A percentile compares a stretch with the other conserved stretches of the same genome.
These are phyloP conservation scores for Apoda limacodes DNA, from an alignment of 2,888 invertebrate species.

Conservation along the genomic window DNA sequence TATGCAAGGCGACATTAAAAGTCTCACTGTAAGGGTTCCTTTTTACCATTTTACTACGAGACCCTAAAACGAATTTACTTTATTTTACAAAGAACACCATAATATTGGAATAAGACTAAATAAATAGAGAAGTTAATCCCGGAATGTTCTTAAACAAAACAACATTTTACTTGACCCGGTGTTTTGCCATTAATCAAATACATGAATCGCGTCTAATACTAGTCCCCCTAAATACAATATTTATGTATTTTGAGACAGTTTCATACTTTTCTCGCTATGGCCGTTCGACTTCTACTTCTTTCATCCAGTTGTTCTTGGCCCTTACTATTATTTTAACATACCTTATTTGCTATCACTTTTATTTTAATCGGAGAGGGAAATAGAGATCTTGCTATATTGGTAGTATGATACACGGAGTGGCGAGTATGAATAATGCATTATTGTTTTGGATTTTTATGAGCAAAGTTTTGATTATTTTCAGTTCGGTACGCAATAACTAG, in stretches of 20 bases:
- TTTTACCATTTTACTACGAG: too few species aligned
- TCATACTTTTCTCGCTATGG: conserved; percentile 58
- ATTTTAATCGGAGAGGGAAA: conserved; percentile 24
- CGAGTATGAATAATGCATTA: conserved; percentile 69
- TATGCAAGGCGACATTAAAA: too few species aligned
- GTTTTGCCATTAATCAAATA: conserved; percentile 26
- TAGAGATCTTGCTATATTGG: conserved; percentile 38
- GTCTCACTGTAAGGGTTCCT: too few species aligned
- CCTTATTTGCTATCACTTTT: conserved; percentile 26
- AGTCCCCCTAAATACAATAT: conserved; percentile 61
- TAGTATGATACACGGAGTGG: conserved; percentile 41
- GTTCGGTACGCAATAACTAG: conserved; percentile 39
- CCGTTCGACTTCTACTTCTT: conserved; percentile 40
- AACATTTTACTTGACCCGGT: too few species aligned
- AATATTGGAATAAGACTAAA: too few species aligned
- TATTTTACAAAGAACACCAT: too few species aligned
- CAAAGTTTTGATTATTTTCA: conserved; percentile 70
- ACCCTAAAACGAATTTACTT: too few species aligned
- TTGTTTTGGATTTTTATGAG: conserved; percentile 71
- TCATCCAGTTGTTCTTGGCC: conserved; percentile 38
- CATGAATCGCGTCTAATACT: conserved; percentile 32
- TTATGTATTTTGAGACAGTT: conserved; percentile 66
- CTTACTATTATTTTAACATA: conserved; percentile 28
- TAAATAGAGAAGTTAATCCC: too few species aligned
- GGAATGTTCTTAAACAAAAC: too few species aligned